Percentiles rank a stretch among this genome's conserved stretches.
Evolutionary conservation across 2,113 vertebrate genomes (phyloP).

Genomic region (Rousettus leschenaultii): DNA sequence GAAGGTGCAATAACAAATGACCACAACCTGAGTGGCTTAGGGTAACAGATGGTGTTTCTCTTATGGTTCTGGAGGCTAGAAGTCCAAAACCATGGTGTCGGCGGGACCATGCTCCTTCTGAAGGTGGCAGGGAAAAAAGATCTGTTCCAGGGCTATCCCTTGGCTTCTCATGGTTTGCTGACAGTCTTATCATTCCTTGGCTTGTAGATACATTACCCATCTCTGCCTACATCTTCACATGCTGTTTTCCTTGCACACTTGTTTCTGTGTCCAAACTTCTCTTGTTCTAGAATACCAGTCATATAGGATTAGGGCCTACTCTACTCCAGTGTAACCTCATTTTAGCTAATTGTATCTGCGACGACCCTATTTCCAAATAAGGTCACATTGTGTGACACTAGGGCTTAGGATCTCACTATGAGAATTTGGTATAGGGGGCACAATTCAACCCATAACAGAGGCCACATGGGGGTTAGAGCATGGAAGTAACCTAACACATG

Average conservation of each 20-base stretch:
- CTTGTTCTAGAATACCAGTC: neutral
- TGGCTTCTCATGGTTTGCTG: neutral
- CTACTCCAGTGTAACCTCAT: neutral
- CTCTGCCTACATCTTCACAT: neutral
- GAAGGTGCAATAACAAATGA: neutral
- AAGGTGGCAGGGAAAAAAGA: accelerated
- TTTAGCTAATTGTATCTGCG: neutral
- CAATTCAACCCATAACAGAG: neutral
- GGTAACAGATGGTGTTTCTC: neutral
- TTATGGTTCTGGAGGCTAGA: neutral
- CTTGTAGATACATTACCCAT: neutral
- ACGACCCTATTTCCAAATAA: no score
- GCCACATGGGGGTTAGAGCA: neutral
- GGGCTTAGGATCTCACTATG: neutral
- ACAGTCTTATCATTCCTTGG: neutral
- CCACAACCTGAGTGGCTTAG: neutral
- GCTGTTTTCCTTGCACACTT: accelerated
- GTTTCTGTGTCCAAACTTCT: neutral
- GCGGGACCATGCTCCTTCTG: neutral
- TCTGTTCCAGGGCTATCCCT: neutral
- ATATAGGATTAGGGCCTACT: neutral
- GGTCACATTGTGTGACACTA: neutral
- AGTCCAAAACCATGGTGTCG: neutral
- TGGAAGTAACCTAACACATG: neutral
- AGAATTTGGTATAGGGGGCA: neutral